Evolutionary conservation across 2,888 invertebrate genomes (phyloP), one percentile per base, ranked within the genome.

Genomic region (Rosalia funebris): DNA sequence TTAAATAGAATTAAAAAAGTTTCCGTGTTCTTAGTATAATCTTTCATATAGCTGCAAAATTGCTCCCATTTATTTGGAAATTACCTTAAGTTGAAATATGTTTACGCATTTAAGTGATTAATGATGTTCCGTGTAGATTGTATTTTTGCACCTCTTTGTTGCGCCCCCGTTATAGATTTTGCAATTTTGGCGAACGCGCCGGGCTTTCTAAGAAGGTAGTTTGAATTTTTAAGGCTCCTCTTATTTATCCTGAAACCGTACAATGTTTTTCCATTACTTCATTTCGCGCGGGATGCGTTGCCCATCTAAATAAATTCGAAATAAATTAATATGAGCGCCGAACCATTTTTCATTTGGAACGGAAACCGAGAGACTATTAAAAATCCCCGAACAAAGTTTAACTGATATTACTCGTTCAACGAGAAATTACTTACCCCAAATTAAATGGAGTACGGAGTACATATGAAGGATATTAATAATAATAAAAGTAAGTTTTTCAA

Each of bases 41-140:
- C 32, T 25, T 36, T 45, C 54, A 54, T 45, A 20, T 37, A 20
- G 42, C 54, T 44, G 36, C 45, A 34, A 54, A 54, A 54, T 54
- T 44, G 54, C 57, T 25, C 32, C 57, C 57, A 41, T 57, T 57
- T 57, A 48, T 57, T 48, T 47, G 34, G 39, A 25, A 57, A 57
- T 57, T 48, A 57, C 57, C 57, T 57, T 46, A 57, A 46, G 39
- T 46, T 57, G 57, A 57, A 57, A 57, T 47, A 57, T 57, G 57
- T 57, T 57, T 57, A 57, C 57, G 47, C 57, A 48, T 57, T 57
- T 41, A 39, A 12, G 42, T 57, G 57, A 57, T 48, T 57, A 57
- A 57, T 57, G 47, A 42, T 41, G 37, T 42, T 47, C 39, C 41
- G 16, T 19, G 39, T 42, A 48, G 47, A 57, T 57, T 57, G 47